Percentiles rank a stretch among this genome's conserved stretches.
These are phyloP conservation scores for Clarias magur DNA, from an alignment of 2,113 vertebrate species.

Conservation along the genomic window DNA sequence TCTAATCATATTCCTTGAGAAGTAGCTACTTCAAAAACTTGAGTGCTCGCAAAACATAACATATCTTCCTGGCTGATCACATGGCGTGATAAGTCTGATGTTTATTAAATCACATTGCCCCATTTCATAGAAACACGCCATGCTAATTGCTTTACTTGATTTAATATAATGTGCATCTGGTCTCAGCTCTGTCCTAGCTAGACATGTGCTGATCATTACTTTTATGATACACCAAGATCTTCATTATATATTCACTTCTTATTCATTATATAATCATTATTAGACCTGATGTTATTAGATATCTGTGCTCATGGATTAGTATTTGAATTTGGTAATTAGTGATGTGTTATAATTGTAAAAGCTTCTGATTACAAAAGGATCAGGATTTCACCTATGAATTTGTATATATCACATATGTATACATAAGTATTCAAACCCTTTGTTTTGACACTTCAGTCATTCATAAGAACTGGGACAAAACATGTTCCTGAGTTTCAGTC, in stretches of 20 bases:
- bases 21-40: slow-evolving; percentile 1
- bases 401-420: no score
- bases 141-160: slow-evolving; percentile 44
- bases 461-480: no score
- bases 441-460: no score
- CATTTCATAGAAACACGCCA: slow-evolving; percentile 27
- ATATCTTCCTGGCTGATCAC: slow-evolving; percentile 36
- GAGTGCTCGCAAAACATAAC: slow-evolving; percentile 22
- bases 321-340: neutral
- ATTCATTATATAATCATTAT: neutral
- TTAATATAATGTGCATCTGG: slow-evolving; percentile 44
- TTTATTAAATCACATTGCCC: slow-evolving; percentile 44
- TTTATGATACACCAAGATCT: neutral
- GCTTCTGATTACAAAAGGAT: neutral
- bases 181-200: slow-evolving; percentile 5
- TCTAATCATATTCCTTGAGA: slow-evolving; percentile 42
- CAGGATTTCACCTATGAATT: neutral
- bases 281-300: neutral
- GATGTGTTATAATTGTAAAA: neutral
- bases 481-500: no score
- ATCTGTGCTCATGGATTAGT: neutral
- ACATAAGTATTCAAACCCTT: no score
- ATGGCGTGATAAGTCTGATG: slow-evolving; percentile 7
- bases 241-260: neutral
- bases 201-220: slow-evolving; percentile 1